Conservation (phyloP, 2,888 invertebrate species). For the Polymixis lichenea region DNA sequence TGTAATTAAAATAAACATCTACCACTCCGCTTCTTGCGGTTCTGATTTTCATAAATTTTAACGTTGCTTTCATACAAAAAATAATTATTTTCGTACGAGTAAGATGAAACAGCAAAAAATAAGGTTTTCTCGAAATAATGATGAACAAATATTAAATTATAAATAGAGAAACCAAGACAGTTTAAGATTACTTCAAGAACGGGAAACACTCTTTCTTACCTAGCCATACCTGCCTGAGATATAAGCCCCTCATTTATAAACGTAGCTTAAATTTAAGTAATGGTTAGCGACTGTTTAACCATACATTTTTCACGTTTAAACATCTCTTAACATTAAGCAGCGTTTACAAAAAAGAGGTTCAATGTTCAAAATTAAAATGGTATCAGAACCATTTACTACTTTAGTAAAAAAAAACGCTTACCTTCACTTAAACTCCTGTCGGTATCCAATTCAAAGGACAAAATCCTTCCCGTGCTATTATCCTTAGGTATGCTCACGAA, state of each 20-base stretch:
- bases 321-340: no score
- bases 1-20: no score
- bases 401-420: constrained; percentile 58
- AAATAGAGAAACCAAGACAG: neutral
- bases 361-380: neutral
- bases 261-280: no score
- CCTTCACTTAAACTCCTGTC: constrained; percentile 76
- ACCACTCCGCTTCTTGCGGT: neutral
- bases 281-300: no score
- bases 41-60: neutral
- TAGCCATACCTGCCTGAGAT: no score
- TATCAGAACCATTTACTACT: neutral
- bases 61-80: no score
- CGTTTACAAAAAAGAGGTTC: no score
- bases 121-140: neutral
- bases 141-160: neutral
- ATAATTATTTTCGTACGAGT: neutral
- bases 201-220: no score
- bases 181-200: neutral
- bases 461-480: constrained; percentile 73
- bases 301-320: no score
- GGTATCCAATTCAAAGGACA: constrained; percentile 82
- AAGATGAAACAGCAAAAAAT: neutral
- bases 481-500: constrained; percentile 77
- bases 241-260: no score